Percentiles rank a stretch among this genome's conserved stretches.
Conservation (phyloP, 2,888 invertebrate species). For the Andrena praecox region DNA sequence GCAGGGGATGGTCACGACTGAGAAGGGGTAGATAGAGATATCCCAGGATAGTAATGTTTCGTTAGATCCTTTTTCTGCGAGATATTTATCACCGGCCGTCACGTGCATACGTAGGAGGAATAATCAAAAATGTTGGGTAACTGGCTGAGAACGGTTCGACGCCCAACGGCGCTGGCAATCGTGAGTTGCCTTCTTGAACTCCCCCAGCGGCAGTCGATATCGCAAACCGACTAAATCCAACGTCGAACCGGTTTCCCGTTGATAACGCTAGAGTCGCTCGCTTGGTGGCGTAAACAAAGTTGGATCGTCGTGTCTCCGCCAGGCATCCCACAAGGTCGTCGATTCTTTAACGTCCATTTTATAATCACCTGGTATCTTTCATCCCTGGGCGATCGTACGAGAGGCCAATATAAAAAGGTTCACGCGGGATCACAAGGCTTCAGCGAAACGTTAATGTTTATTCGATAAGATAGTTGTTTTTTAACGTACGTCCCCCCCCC, state of each 20-base stretch:
- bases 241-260: conserved; percentile 76
- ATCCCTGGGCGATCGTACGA: not conserved
- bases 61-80: conserved; percentile 22
- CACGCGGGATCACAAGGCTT: not conserved
- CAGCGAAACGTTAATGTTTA: not conserved
- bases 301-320: conserved; percentile 39
- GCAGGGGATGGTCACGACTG: not conserved
- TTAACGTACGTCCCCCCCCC: not conserved
- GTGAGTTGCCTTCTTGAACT: conserved; percentile 79
- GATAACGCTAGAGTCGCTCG: conserved; percentile 71
- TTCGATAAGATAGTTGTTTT: not conserved
- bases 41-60: conserved; percentile 39
- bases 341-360: conserved; percentile 41
- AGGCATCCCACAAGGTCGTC: conserved; percentile 49
- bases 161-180: conserved; percentile 69
- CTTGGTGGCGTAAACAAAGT: conserved; percentile 78
- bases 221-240: conserved; percentile 79
- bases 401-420: not conserved
- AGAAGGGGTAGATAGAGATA: conserved; percentile 20
- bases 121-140: conserved; percentile 50
- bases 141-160: conserved; percentile 57
- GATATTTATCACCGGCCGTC: conserved; percentile 53
- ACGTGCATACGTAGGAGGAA: conserved; percentile 44
- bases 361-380: conserved; percentile 43
- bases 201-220: conserved; percentile 76